Conservation (phyloP, 30 jellyfish, hydroid and myxozoan genomes). For the Morbakka virulenta region DNA sequence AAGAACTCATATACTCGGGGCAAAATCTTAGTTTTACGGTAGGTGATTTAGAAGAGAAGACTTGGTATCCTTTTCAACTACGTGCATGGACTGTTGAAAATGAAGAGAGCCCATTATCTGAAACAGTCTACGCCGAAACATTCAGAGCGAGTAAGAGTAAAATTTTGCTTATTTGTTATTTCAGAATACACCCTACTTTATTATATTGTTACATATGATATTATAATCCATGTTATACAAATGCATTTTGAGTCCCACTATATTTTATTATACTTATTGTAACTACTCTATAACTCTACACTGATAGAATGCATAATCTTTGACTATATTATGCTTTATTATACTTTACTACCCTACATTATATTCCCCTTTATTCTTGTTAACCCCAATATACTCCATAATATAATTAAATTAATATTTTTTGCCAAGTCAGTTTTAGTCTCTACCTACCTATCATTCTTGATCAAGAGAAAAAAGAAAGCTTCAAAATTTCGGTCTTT, state of each 20-base stretch:
- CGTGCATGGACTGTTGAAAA: conserved; percentile 84
- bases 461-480: too few relatives aligned
- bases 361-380: too few relatives aligned
- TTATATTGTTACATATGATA: neutral
- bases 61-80: conserved; percentile 51
- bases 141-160: conserved; percentile 75
- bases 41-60: conserved; percentile 51
- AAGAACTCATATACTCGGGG: conserved; percentile 66
- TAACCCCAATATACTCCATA: too few relatives aligned
- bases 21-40: conserved; percentile 39
- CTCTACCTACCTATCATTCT: too few relatives aligned
- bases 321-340: too few relatives aligned
- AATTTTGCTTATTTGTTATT: neutral
- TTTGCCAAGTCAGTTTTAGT: too few relatives aligned
- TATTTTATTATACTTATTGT: too few relatives aligned
- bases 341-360: too few relatives aligned
- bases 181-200: neutral
- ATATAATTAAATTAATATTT: too few relatives aligned
- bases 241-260: neutral
- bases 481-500: too few relatives aligned
- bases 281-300: too few relatives aligned
- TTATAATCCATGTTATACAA: neutral
- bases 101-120: conserved; percentile 81
- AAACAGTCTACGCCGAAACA: conserved; percentile 44
- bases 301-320: too few relatives aligned